phyloP scores from a whole-genome alignment of 2,797 vertebrate species.

The Prunella strophiata region DNA sequence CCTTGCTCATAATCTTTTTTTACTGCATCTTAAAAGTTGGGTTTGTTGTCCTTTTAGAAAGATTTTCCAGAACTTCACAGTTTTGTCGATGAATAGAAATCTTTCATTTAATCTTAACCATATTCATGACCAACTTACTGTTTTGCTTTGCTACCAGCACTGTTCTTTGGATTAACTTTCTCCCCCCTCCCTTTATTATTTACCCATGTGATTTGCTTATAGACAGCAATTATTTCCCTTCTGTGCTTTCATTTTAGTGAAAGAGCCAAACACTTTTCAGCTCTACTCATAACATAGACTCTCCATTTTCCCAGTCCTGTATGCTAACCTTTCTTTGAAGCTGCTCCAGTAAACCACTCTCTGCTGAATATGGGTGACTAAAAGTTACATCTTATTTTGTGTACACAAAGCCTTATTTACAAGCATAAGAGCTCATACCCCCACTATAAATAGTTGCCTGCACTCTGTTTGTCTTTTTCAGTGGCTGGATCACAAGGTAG shows the following conservation, averaged over 20 bases:
- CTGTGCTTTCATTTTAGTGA: neutral
- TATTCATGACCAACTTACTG: neutral
- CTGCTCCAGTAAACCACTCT: slow-evolving; percentile 29
- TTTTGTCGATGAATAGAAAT: neutral
- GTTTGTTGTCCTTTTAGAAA: neutral
- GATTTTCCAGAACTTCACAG: neutral
- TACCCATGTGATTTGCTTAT: slow-evolving; percentile 4
- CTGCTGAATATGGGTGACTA: slow-evolving; percentile 17
- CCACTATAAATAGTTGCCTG: slow-evolving; percentile 50
- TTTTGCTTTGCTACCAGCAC: neutral
- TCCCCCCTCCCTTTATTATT: neutral
- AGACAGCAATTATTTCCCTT: slow-evolving; percentile 5
- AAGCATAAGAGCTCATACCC: slow-evolving; percentile 31
- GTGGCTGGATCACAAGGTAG: slow-evolving; percentile 42
- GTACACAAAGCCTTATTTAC: slow-evolving; percentile 59
- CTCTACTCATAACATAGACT: slow-evolving; percentile 9
- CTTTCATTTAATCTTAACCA: neutral
- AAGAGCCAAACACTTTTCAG: neutral
- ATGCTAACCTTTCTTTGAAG: slow-evolving; percentile 58
- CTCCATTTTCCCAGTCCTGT: slow-evolving; percentile 22
- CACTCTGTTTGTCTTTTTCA: slow-evolving; percentile 38
- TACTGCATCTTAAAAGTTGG: neutral
- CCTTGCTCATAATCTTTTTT: neutral
- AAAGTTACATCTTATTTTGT: slow-evolving; percentile 62
- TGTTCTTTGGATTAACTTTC: neutral